A percentile compares a stretch with the other conserved stretches of the same genome.
phyloP scores from a whole-genome alignment of 2,113 vertebrate genomes.

The Enhydra lutris region DNA sequence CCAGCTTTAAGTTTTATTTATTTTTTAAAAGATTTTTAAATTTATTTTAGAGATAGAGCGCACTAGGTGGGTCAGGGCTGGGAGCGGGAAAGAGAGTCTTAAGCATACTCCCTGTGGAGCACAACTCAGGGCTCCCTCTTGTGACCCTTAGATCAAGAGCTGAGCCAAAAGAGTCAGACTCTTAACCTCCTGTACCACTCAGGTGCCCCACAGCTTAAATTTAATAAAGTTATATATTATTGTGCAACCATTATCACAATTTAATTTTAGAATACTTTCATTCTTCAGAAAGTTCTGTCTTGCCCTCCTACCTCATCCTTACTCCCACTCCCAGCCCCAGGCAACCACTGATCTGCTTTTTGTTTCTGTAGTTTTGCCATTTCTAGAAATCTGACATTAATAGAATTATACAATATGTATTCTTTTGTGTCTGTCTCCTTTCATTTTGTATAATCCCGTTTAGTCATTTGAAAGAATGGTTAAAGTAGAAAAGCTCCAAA shows the following conservation, averaged over 20 bases:
- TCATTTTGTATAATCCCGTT: background rate
- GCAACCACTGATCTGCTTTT: background rate
- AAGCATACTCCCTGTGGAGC: background rate
- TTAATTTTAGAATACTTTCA: slow-evolving; percentile 1
- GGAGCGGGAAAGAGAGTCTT: background rate
- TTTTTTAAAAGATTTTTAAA: background rate
- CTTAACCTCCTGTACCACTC: background rate
- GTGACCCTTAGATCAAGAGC: background rate
- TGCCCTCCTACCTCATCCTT: background rate
- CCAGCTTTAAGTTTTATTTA: slow-evolving; percentile 3
- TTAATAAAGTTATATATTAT: slow-evolving; percentile 1
- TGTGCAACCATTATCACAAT: background rate
- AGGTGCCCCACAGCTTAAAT: background rate
- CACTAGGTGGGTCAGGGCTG: background rate
- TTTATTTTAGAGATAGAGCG: background rate
- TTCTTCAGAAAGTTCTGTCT: background rate
- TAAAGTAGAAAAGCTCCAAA: slow-evolving; percentile 28
- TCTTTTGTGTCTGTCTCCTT: slow-evolving; percentile 5
- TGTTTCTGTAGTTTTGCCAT: slow-evolving; percentile 33
- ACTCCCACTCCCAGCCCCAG: background rate
- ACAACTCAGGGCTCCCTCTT: background rate
- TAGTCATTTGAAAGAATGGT: slow-evolving; percentile 37
- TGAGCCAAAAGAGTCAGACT: background rate
- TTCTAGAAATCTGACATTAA: slow-evolving; percentile 26
- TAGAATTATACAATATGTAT: background rate